Evolutionary conservation across 1,140 invertebrate genomes (phyloP).

Genomic region (Aleiodes sp.): DNA sequence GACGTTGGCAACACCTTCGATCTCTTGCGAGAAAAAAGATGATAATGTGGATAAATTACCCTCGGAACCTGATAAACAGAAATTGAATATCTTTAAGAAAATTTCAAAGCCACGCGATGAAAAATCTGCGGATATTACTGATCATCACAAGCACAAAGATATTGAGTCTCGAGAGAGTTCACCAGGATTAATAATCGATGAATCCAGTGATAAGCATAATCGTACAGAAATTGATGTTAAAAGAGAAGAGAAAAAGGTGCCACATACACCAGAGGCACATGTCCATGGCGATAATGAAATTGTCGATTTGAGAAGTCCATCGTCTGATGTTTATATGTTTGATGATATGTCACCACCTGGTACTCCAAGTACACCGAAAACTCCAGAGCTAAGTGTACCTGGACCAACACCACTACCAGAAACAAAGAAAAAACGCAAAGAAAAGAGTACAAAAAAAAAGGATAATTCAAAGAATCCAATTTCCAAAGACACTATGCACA

Average conservation of each 20-base stretch:
- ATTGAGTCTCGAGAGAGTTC: conserved; percentile 59
- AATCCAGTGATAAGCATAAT: conserved; percentile 48
- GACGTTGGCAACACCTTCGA: conserved; percentile 33
- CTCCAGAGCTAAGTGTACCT: conserved; percentile 67
- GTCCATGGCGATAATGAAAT: conserved; percentile 51
- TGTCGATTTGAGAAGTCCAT: conserved; percentile 49
- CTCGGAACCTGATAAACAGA: conserved; percentile 82
- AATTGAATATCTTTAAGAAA: conserved; percentile 87
- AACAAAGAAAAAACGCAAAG: conserved; percentile 69
- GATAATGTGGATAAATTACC: conserved; percentile 73
- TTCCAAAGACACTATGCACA: conserved; percentile 50
- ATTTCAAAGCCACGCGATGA: conserved; percentile 74
- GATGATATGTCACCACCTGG: conserved; percentile 70
- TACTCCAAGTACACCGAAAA: conserved; percentile 68
- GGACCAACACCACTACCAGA: conserved; percentile 47
- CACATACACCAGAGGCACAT: conserved; percentile 60
- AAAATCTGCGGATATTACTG: conserved; percentile 68
- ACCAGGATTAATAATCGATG: conserved; percentile 62
- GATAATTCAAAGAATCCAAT: conserved; percentile 65
- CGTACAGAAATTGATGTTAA: conserved; percentile 46
- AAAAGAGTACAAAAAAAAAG: conserved; percentile 73
- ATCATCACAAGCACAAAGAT: conserved; percentile 65
- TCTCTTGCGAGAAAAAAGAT: conserved; percentile 47
- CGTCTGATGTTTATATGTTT: conserved; percentile 57
- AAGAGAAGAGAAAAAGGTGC: conserved; percentile 55